Evolutionary conservation across 2,888 invertebrate genomes (phyloP), one percentile per base, ranked within the genome.

Genomic region (Hirtodrosophila alboralis): DNA sequence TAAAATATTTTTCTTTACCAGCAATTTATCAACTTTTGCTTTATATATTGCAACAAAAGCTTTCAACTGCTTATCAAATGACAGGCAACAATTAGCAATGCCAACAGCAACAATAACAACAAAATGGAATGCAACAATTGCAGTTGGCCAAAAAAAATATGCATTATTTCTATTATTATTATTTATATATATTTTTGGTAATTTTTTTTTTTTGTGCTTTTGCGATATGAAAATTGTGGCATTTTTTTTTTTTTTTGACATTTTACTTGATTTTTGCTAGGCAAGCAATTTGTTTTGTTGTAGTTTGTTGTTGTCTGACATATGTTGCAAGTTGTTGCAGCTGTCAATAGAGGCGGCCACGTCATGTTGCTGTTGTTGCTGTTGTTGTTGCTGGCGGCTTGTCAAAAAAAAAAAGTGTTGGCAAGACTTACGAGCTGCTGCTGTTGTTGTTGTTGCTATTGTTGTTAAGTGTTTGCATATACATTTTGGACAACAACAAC

Each of bases 311-410:
- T 53, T 67, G 73, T 62, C 52, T 31, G 40, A 77, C 84, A 80
- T 68, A 66, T 79, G 84, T 75, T 75, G 80, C 80, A 68, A 74
- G 79, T 84, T 79, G 85, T 79, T 80, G 80, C 79, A 79, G 84
- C 85, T 80, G 85, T 85, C 83, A 70, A 68, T 78, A 63, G 76
- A 75, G 78, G 75, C 70, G 81, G 75, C 72, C 72, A 77, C 72
- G 72, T 64, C 71, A 67, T 67, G 71, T 65, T 71, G 47, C 23
- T 47, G 66, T n/a, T 49, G 54, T 4, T 43, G 43, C 4, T 53
- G 34, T 2, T 41, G 57, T 21, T 61, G 51, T 43, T 63, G 60
- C 47, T 58, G 53, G 44, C 54, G 59, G 60, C 70, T 57, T 79
- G 81, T 77, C 84, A 77, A 18, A 18, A 2, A 57, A 75, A 78